phyloP scores from a whole-genome alignment of 2,797 vertebrate genomes.

The Poeciliopsis infans region DNA sequence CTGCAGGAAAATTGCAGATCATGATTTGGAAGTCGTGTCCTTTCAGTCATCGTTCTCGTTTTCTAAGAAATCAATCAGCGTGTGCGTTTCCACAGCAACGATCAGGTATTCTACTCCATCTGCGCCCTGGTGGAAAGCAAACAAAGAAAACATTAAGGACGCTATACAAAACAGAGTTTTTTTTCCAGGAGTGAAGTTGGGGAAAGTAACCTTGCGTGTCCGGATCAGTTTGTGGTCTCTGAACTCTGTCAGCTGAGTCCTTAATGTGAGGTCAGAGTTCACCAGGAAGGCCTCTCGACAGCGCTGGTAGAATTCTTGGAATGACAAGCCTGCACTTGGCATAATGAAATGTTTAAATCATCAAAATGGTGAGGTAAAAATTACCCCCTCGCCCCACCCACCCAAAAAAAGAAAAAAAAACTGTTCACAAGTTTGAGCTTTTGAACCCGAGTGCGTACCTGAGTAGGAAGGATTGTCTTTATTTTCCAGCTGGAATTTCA shows the following conservation, averaged over 20 bases:
- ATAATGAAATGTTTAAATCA: not conserved
- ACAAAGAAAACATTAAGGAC: conserved; percentile 8
- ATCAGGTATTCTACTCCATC: conserved; percentile 94
- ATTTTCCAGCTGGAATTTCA: conserved; percentile 92
- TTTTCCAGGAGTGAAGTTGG: not conserved
- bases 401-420: not conserved
- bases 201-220: conserved; percentile 86
- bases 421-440: not conserved
- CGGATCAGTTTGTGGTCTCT: conserved; percentile 96
- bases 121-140: conserved; percentile 81
- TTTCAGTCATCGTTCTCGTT: conserved; percentile 85
- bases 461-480: conserved; percentile 91
- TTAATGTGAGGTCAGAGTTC: conserved; percentile 95
- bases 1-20: not conserved
- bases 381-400: no score
- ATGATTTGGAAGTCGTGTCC: not conserved
- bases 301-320: conserved; percentile 98
- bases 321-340: conserved; percentile 87
- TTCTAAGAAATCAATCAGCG: conserved; percentile 90
- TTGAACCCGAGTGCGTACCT: conserved; percentile 69
- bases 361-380: fast-evolving
- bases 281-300: conserved; percentile 97
- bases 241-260: conserved; percentile 97
- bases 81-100: conserved; percentile 89
- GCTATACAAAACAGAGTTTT: not conserved